Evolutionary conservation across 2,888 invertebrate genomes (phyloP).

Genomic region (Hypsopygia costalis): DNA sequence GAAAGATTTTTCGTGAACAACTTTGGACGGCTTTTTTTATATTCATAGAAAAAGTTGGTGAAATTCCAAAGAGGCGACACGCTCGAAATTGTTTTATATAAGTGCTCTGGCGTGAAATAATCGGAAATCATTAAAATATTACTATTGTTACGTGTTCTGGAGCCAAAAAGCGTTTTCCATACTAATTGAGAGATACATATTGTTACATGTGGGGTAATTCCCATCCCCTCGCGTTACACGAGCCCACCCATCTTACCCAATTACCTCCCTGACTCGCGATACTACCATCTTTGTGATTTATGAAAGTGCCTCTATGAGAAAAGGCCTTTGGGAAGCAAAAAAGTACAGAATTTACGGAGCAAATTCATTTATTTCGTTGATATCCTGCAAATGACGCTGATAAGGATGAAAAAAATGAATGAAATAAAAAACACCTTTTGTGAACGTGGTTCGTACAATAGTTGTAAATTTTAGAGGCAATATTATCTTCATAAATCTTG

Average conservation of each 20-base stretch:
- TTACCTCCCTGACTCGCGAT: constrained; percentile 17
- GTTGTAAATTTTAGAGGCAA: too few species aligned
- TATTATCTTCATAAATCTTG: too few species aligned
- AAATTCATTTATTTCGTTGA: constrained; percentile 16
- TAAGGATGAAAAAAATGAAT: constrained; percentile 9
- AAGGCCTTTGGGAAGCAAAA: constrained; percentile 14
- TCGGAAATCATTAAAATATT: too few species aligned
- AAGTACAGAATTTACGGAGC: constrained; percentile 12
- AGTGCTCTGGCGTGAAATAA: too few species aligned
- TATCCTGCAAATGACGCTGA: constrained; percentile 12
- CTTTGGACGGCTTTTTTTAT: constrained; percentile 9
- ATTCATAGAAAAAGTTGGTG: constrained; percentile 18
- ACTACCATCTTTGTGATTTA: constrained; percentile 20
- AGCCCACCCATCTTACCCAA: constrained; percentile 13
- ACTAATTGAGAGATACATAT: constrained; percentile 20
- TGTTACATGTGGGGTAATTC: constrained; percentile 10
- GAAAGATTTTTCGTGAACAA: constrained; percentile 5
- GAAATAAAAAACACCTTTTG: constrained; percentile 4
- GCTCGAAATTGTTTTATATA: background rate
- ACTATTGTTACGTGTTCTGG: background rate
- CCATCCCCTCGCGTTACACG: constrained; percentile 9
- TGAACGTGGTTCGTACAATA: background rate
- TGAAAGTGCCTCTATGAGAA: constrained; percentile 21
- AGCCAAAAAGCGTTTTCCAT: constrained; percentile 1
- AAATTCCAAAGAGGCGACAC: constrained; percentile 1